These are phyloP conservation scores for Cynodonichthys magdalenae DNA, from an alignment of 2,797 vertebrate genomes.

Conservation along the genomic window DNA sequence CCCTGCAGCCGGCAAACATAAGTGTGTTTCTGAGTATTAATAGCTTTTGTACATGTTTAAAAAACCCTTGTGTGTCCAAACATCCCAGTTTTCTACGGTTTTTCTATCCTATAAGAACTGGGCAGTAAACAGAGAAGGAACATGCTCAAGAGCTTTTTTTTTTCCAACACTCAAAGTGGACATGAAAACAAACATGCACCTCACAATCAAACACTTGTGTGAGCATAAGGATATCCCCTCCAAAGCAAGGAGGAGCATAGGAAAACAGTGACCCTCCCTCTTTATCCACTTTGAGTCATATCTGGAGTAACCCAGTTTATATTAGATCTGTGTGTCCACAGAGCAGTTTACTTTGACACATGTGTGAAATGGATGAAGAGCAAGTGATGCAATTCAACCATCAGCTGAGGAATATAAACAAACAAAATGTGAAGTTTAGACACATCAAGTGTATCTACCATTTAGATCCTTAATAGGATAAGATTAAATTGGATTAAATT, in stretches of 20 bases:
- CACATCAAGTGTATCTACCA: too few relatives aligned
- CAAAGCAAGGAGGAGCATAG: conserved; percentile 14
- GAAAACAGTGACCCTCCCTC: conserved; percentile 9
- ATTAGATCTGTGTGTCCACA: conserved; percentile 1
- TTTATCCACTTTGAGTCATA: conserved; percentile 8
- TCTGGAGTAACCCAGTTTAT: conserved; percentile 1
- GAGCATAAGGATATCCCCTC: conserved; percentile 34
- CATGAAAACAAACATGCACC: conserved; percentile 50
- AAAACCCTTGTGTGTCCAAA: conserved; percentile 4
- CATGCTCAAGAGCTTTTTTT: conserved; percentile 33
- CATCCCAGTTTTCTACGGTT: conserved; percentile 12
- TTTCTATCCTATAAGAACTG: conserved; percentile 31
- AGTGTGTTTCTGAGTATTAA: conserved; percentile 13
- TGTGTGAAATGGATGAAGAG: background rate
- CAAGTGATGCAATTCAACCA: too few relatives aligned
- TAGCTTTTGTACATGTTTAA: conserved; percentile 22
- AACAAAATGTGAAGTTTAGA: background rate
- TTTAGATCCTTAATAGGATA: too few relatives aligned
- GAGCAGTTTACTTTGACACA: background rate
- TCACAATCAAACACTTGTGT: conserved; percentile 33
- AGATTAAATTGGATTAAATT: too few relatives aligned
- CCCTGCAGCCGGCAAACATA: conserved; percentile 2
- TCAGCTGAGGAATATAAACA: background rate
- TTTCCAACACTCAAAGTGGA: conserved; percentile 49
- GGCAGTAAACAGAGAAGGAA: conserved; percentile 40